These are phyloP conservation scores for Tenebrosternarchus preto DNA, from an alignment of 2,113 vertebrate species.

Conservation along the genomic window DNA sequence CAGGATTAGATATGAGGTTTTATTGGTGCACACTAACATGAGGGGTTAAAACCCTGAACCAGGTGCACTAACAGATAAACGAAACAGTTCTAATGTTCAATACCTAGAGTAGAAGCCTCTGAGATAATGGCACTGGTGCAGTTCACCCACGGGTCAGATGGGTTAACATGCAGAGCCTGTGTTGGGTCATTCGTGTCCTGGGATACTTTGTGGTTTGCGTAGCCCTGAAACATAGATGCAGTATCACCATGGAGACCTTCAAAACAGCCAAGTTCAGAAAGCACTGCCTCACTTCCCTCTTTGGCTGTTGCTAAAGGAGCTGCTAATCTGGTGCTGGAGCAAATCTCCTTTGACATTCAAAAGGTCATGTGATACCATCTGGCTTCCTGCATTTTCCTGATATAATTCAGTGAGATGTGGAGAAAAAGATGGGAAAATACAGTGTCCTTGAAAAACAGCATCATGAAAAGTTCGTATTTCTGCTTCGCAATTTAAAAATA, in stretches of 20 bases:
- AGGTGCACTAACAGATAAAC: neutral
- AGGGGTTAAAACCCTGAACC: neutral
- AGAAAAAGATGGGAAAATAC: neutral
- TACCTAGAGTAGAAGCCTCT: constrained; percentile 54
- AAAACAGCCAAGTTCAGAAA: neutral
- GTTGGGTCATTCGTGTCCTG: constrained; percentile 25
- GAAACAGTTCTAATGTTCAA: constrained; percentile 2
- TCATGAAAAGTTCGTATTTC: neutral
- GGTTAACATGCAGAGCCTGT: constrained; percentile 44
- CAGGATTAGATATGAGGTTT: neutral
- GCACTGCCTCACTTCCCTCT: neutral
- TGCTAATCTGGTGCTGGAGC: neutral
- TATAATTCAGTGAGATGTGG: neutral
- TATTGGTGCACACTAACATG: neutral
- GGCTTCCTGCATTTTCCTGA: neutral
- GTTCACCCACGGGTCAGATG: constrained; percentile 15
- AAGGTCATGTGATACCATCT: neutral
- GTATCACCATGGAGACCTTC: neutral
- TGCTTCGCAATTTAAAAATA: too few species aligned
- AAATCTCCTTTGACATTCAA: constrained; percentile 7
- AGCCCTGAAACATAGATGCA: constrained; percentile 48
- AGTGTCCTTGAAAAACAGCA: neutral
- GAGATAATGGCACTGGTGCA: constrained; percentile 9
- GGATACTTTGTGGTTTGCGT: constrained; percentile 19
- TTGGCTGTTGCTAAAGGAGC: neutral